phyloP scores from a whole-genome alignment of 2,113 vertebrate species.

The Eidolon helvum region DNA sequence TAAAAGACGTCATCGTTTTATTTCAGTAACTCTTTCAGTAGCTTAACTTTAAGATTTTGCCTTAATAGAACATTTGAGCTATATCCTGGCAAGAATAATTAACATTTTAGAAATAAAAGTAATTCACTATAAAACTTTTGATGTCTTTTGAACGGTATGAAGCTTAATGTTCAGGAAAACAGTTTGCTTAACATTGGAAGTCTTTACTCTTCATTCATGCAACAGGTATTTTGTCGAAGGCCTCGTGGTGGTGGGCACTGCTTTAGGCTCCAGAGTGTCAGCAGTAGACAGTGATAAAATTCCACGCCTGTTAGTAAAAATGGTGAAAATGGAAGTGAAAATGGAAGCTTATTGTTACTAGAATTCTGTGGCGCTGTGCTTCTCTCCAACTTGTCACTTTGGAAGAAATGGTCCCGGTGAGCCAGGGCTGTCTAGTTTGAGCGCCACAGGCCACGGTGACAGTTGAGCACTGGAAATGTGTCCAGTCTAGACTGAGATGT shows the following conservation, averaged over 20 bases:
- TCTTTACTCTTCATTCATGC: neutral
- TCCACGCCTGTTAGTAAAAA: neutral
- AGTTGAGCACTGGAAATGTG: neutral
- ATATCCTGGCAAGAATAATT: neutral
- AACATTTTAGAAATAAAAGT: neutral
- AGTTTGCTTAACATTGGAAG: neutral
- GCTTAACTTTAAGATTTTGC: neutral
- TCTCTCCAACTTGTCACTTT: neutral
- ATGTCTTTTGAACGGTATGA: neutral
- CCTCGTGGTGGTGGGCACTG: no score
- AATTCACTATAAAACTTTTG: neutral
- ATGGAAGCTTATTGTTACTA: fast-evolving
- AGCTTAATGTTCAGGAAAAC: neutral
- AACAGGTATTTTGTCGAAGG: neutral
- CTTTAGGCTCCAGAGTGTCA: neutral
- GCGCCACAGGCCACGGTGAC: neutral
- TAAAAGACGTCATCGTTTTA: neutral
- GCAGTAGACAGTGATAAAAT: no score
- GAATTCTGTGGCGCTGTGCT: no score
- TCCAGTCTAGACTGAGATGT: neutral
- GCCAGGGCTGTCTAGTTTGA: fast-evolving
- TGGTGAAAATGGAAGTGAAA: neutral
- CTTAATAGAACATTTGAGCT: neutral
- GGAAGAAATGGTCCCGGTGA: neutral
- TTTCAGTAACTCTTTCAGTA: neutral